A percentile compares a stretch with the other conserved stretches of the same genome.
phyloP scores from a whole-genome alignment of 1,140 invertebrate species.

The Calosoma granatense region DNA sequence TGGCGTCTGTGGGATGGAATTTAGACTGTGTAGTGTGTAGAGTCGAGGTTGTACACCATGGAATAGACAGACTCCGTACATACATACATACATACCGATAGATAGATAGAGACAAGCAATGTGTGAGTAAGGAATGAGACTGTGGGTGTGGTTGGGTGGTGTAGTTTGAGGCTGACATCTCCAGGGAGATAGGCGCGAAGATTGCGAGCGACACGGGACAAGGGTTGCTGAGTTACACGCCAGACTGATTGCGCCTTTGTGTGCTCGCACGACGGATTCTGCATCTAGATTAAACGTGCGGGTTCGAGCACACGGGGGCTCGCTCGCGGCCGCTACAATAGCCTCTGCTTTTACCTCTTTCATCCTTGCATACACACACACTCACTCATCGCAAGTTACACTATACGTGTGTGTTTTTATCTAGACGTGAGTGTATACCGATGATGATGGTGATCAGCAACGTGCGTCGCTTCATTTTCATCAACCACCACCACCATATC shows the following conservation, averaged over 20 bases:
- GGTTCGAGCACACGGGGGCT: too few species aligned
- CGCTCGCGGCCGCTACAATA: not conserved
- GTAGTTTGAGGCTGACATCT: conserved; percentile 1
- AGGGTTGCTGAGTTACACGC: not conserved
- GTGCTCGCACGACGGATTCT: conserved; percentile 1
- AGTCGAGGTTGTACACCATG: too few species aligned
- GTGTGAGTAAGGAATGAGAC: too few species aligned
- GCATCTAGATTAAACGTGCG: conserved; percentile 1
- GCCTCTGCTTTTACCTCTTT: not conserved
- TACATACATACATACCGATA: too few species aligned
- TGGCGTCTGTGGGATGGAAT: not conserved
- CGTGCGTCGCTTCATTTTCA: not conserved
- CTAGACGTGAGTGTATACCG: not conserved
- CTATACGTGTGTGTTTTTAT: not conserved
- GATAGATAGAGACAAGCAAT: too few species aligned
- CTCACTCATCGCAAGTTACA: too few species aligned
- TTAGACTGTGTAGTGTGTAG: too few species aligned
- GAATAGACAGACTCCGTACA: too few species aligned
- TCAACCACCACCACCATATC: not conserved
- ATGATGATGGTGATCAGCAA: too few species aligned
- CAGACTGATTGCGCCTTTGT: conserved; percentile 6
- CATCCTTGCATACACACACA: too few species aligned
- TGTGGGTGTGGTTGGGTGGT: not conserved
- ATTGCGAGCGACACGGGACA: conserved; percentile 3
- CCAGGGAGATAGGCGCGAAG: conserved; percentile 6